Evolutionary conservation across 1,140 invertebrate genomes (phyloP).

Genomic region (Caenorhabditis latens): DNA sequence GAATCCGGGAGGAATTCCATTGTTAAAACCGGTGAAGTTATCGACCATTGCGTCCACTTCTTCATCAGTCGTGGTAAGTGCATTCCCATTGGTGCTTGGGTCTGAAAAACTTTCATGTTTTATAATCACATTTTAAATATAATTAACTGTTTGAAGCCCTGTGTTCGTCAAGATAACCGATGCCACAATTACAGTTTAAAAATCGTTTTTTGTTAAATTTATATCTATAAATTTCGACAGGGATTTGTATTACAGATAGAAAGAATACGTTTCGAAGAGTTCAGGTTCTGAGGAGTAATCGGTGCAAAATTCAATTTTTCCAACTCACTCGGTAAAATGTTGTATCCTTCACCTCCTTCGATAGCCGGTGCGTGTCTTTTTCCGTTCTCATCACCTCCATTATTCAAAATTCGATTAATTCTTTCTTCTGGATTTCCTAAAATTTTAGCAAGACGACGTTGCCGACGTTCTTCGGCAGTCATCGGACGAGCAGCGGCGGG

Average conservation of each 20-base stretch:
- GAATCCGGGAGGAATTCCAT: background rate
- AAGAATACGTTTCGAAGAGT: background rate
- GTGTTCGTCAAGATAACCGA: too few species aligned
- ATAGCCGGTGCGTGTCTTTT: conserved; percentile 55
- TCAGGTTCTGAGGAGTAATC: too few species aligned
- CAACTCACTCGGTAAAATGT: conserved; percentile 36
- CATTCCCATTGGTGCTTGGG: background rate
- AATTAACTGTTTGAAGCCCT: too few species aligned
- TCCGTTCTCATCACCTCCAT: conserved; percentile 17
- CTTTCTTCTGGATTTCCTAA: conserved; percentile 51
- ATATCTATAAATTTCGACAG: background rate
- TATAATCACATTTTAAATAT: background rate
- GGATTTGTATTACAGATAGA: too few species aligned
- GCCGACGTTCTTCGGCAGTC: conserved; percentile 53
- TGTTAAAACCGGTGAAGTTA: background rate
- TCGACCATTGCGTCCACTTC: background rate
- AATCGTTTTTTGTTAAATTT: background rate
- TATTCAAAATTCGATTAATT: conserved; percentile 55
- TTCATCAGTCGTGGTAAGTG: background rate
- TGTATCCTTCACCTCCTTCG: conserved; percentile 56
- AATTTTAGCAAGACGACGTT: conserved; percentile 48
- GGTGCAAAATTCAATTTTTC: background rate
- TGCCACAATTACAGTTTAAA: too few species aligned
- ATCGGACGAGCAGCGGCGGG: background rate
- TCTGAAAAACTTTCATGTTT: background rate